Evolutionary conservation across 2,113 vertebrate species (phyloP).

Genomic region (Albula goreensis): DNA sequence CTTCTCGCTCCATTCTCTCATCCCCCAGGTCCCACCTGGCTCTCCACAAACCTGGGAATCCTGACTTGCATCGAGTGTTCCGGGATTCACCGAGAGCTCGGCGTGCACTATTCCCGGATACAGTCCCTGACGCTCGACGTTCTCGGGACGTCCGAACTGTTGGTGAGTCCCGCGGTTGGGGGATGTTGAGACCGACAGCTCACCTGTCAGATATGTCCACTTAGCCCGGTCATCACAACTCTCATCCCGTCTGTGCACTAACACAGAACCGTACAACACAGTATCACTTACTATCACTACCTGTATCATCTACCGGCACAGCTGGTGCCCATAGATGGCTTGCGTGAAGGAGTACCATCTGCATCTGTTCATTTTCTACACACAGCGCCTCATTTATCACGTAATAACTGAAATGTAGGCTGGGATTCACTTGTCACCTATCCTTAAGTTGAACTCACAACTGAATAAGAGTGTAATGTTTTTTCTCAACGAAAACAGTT

Average conservation of each 20-base stretch:
- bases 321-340: too few relatives aligned
- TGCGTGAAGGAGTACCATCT: too few relatives aligned
- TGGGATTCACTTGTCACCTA: too few relatives aligned
- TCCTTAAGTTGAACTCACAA: too few relatives aligned
- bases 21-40: conserved; percentile 90
- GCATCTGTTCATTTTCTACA: too few relatives aligned
- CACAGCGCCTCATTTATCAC: too few relatives aligned
- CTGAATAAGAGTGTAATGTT: too few relatives aligned
- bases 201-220: not conserved
- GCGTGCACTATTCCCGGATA: conserved; percentile 97
- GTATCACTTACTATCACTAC: too few relatives aligned
- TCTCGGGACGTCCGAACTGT: conserved; percentile 94
- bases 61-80: conserved; percentile 78
- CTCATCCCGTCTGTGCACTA: not conserved
- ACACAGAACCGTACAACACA: not conserved
- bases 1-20: not conserved
- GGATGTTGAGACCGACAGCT: not conserved
- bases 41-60: conserved; percentile 89
- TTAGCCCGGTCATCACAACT: not conserved
- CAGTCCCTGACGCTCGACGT: conserved; percentile 96
- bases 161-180: conserved; percentile 73
- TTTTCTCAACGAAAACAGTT: too few relatives aligned
- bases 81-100: conserved; percentile 80
- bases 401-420: too few relatives aligned
- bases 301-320: too few relatives aligned